Evolutionary conservation across 2,888 invertebrate genomes (phyloP).

Genomic region (Drosophila diplacantha): DNA sequence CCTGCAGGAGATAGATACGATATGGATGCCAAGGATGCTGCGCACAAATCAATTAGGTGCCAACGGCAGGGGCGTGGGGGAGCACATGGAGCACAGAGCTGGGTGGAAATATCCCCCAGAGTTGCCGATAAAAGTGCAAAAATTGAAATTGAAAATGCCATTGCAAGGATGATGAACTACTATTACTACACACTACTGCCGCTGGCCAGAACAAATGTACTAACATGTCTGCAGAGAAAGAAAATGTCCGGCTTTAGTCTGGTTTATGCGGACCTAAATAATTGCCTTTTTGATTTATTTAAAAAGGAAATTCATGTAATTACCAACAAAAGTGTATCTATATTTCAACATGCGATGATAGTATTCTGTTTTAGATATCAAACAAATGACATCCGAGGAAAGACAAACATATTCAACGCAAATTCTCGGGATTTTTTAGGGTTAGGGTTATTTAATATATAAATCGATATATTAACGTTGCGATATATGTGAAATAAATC

Average conservation of each 20-base stretch:
- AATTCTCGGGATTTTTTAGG: no score
- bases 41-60: slow-evolving; percentile 59
- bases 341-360: no score
- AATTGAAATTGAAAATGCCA: slow-evolving; percentile 48
- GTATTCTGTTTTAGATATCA: no score
- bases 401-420: no score
- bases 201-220: slow-evolving; percentile 11
- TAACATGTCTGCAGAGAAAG: background rate
- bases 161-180: slow-evolving; percentile 32
- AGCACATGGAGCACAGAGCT: no score
- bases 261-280: background rate
- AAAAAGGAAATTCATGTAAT: background rate
- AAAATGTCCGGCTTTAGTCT: background rate
- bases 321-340: background rate
- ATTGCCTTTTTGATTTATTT: background rate
- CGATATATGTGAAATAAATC: no score
- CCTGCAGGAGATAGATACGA: slow-evolving; percentile 20
- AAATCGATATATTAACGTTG: no score
- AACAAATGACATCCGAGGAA: no score
- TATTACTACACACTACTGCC: background rate
- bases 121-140: slow-evolving; percentile 35
- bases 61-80: background rate
- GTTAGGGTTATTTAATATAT: no score
- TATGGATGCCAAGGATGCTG: slow-evolving; percentile 7
- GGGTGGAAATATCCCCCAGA: slow-evolving; percentile 31